A percentile compares a stretch with the other conserved stretches of the same genome.
Evolutionary conservation across 2,113 vertebrate genomes (phyloP).

Genomic region (Plectropomus leopardus): DNA sequence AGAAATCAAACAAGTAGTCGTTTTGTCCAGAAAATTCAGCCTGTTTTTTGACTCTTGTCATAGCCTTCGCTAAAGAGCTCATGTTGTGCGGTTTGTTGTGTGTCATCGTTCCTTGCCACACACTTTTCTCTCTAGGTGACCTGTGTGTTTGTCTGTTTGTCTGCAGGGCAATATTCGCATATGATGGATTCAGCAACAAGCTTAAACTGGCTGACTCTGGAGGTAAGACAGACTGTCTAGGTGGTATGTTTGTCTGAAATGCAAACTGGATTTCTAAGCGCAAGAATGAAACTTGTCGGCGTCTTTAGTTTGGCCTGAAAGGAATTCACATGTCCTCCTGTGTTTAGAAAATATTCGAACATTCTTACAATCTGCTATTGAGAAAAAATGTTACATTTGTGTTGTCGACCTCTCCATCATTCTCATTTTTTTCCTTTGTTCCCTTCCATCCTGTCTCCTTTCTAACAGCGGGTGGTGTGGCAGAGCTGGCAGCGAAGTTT

Average conservation of each 20-base stretch:
- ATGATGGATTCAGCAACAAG: constrained; percentile 86
- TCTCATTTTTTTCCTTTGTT: background rate
- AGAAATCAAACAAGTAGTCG: background rate
- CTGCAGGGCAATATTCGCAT: constrained; percentile 88
- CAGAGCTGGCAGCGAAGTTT: constrained; percentile 86
- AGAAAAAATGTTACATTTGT: background rate
- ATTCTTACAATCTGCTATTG: background rate
- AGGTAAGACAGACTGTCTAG: constrained; percentile 77
- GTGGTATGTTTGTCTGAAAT: constrained; percentile 9
- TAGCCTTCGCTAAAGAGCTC: no score
- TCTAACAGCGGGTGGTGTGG: constrained; percentile 84
- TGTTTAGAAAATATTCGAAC: background rate
- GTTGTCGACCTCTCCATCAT: constrained; percentile 6
- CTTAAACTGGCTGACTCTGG: constrained; percentile 90
- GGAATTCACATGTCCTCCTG: background rate
- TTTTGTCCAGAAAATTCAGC: background rate
- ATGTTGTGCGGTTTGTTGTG: no score
- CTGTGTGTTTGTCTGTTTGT: constrained; percentile 30
- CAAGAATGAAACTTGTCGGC: constrained; percentile 20
- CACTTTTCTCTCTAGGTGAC: constrained; percentile 28
- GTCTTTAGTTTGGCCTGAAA: constrained; percentile 1
- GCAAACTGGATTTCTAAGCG: no score
- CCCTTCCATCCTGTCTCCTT: background rate
- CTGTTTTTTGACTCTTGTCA: background rate
- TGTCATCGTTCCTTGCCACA: background rate